Base-by-base conservation (phyloP, 2,113 vertebrate genomes). In the Oreochromis niloticus region DNA sequence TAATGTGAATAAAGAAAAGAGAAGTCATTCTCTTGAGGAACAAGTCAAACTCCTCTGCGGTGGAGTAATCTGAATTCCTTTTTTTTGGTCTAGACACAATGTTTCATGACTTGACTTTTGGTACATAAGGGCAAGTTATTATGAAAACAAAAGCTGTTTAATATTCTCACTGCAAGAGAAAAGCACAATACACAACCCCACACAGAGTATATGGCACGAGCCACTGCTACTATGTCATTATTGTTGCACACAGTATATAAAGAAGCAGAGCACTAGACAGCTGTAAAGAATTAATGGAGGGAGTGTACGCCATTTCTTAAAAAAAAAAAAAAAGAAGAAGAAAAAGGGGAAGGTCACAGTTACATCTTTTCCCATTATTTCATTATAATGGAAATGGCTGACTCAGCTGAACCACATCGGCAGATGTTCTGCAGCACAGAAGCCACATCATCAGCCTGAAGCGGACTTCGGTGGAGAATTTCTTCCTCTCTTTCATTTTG, bases 371-470 rank as follows among this genome's bases (percentile, higher is more conserved):
- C 63, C 81, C 46, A 87, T 88, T 55, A 86, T 91, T 91, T 91
- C 80, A 91, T 92, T 85, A 43, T 30, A 68, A 89, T 87, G 87
- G 87, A 93, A 93, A 93, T 9, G 6, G 55, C 68, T 89, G 91
- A 93, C 48, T 91, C 84, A 94, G 88, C 80, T 50, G 27, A 24
- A 10, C 87, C 85, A 91, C 87, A 90, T 89, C 73, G 78, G 89
- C 36, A 80, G 36, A 24, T 34, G 46, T 12, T 90, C 73, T 81
- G 56, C 34, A 59, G 43, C 88, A 85, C 87, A 90, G 50, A 87
- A 71, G 89, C 89, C 86, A 93, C 89, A 91, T 91, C 91, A 91
- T 57, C 88, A 50, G 36, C 32, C 1, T 46, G 34, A 87, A 92
- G 50, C 1, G 12, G 27, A 83, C 41, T 14, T 34, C 16, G 48